Percentiles rank a stretch among this genome's conserved stretches.
Evolutionary conservation across 2,113 vertebrate species (phyloP).

Genomic region (Morone chrysops): DNA sequence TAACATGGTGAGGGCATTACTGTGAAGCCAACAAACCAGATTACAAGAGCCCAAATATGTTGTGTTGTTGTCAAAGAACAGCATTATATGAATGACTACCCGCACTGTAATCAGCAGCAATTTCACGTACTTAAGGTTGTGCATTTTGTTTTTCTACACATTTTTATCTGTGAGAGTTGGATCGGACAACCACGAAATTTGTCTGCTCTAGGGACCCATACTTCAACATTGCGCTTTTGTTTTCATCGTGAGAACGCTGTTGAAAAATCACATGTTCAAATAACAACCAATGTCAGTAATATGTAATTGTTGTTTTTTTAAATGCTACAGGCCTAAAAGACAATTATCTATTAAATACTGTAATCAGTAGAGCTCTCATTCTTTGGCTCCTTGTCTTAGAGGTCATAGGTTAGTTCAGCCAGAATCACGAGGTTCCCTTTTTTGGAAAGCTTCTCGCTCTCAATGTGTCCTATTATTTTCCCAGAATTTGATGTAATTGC

Average conservation of each 20-base stretch:
- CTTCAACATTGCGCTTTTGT: conserved; percentile 14
- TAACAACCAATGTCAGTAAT: background rate
- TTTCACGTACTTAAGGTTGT: conserved; percentile 26
- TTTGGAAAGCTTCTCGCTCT: background rate
- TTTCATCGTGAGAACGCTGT: conserved; percentile 40
- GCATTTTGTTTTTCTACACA: conserved; percentile 11
- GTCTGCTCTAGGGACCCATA: conserved; percentile 11
- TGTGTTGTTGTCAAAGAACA: conserved; percentile 26
- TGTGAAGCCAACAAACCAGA: conserved; percentile 49
- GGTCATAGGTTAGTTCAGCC: conserved; percentile 24
- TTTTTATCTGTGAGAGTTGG: conserved; percentile 24
- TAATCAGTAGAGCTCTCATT: background rate
- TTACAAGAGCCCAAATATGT: conserved; percentile 38
- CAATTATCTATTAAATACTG: background rate
- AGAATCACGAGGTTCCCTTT: background rate
- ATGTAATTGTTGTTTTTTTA: background rate
- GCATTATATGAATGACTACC: conserved; percentile 40
- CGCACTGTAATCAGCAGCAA: conserved; percentile 23
- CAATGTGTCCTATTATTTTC: background rate
- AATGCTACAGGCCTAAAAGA: background rate
- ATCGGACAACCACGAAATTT: conserved; percentile 2
- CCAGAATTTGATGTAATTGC: conserved; percentile 19
- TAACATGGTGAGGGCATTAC: conserved; percentile 46
- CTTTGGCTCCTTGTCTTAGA: conserved; percentile 1
- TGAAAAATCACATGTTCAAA: background rate